Evolutionary conservation across 2,797 vertebrate species (phyloP), one percentile per base, ranked within the genome.

Genomic region (Rhodeus uyekii): DNA sequence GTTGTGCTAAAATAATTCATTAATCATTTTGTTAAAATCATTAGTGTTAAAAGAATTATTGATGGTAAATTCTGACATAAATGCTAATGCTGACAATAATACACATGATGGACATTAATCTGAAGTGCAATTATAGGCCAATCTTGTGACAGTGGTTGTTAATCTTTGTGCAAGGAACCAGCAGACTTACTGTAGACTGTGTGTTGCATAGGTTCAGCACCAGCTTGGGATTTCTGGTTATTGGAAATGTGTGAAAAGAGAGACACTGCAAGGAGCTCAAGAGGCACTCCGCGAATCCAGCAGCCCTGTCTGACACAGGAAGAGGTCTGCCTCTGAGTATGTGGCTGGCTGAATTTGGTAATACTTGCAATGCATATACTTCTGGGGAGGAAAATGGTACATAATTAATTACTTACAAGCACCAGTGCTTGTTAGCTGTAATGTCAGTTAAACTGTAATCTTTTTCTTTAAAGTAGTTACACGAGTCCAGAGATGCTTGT

Each of bases 191-290:
- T 64, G 58, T 34, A 22, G 4, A 18, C 2, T 84, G 65, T 86
- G 36, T 80, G 84, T 76, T 88, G 83, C 76, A 88, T 93, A 99
- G 97, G 97, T 97, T 82, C 94, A 95, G 0, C 95, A 94, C 6
- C 95, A 97, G 87, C 91, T 80, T 69, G 96, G 95, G 64, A 22
- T 98, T 68, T 94, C 96, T 24, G 97, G 95, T 79, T 99, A 95
- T 92, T 99, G 97, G 97, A 98, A 95, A 85, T 99, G 98, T 88
- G 98, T 99, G 90, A 99, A 98, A 89, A 94, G 91, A 83, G 97
- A 99, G 90, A 98, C 95, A 63, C 91, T 99, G 90, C 98, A 97
- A 89, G 96, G 94, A 69, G 97, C 97, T 22, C 93, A 96, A 89
- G 98, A 99, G 93, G 94, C 95, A 44, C 93, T 97, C 92, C 94